Evolutionary conservation across 2,888 invertebrate species (phyloP).

Genomic region (Baronia brevicornis): DNA sequence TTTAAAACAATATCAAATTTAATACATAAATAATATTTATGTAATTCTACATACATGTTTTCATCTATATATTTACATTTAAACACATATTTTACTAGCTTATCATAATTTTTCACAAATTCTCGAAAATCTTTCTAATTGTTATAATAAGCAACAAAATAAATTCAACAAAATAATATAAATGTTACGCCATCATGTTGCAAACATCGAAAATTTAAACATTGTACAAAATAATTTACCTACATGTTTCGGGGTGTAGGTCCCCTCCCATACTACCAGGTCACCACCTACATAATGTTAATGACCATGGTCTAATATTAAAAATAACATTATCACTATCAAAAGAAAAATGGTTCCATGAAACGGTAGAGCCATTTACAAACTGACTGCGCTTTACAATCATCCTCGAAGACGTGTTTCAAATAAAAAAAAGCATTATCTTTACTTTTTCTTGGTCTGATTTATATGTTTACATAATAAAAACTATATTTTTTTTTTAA

Average conservation of each 20-base stretch:
- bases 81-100: slow-evolving; percentile 70
- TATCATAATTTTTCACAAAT: slow-evolving; percentile 51
- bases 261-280: not conserved
- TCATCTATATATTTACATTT: slow-evolving; percentile 71
- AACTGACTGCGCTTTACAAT: no score
- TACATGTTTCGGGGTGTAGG: slow-evolving; percentile 17
- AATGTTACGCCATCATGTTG: slow-evolving; percentile 53
- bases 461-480: no score
- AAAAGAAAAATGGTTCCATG: no score
- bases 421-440: no score
- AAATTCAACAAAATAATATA: slow-evolving; percentile 50
- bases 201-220: slow-evolving; percentile 52
- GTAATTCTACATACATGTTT: slow-evolving; percentile 72
- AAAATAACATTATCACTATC: no score
- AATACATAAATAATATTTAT: slow-evolving; percentile 75
- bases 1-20: slow-evolving; percentile 77
- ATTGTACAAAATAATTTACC: slow-evolving; percentile 69
- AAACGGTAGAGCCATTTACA: no score
- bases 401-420: no score
- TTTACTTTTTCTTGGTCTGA: no score
- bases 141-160: slow-evolving; percentile 56
- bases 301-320: no score
- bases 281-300: no score
- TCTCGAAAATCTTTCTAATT: slow-evolving; percentile 38
- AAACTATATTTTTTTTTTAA: no score